phyloP scores from a whole-genome alignment of 2,113 vertebrate genomes.

The Labeo catla region DNA sequence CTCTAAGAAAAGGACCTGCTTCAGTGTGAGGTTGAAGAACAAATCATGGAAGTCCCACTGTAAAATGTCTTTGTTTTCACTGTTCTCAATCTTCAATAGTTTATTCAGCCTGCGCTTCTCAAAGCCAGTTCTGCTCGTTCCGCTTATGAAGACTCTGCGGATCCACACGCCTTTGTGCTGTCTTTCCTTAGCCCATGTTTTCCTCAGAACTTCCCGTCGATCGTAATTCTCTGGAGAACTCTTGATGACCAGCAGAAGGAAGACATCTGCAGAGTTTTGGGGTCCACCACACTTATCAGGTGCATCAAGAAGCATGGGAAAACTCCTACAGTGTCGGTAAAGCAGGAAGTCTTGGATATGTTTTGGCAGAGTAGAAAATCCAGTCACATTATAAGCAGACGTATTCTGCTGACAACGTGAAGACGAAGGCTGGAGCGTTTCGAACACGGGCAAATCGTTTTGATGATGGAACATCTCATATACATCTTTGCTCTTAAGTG shows the following conservation, averaged over 20 bases:
- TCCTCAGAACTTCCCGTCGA: slow-evolving; percentile 80
- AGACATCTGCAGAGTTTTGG: slow-evolving; percentile 66
- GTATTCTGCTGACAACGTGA: slow-evolving; percentile 64
- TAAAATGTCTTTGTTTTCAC: slow-evolving; percentile 74
- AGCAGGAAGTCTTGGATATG: slow-evolving; percentile 77
- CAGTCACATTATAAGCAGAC: slow-evolving; percentile 52
- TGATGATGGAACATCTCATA: not conserved
- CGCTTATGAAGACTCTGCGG: slow-evolving; percentile 79
- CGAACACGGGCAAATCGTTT: not conserved
- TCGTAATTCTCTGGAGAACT: slow-evolving; percentile 81
- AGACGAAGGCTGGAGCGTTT: slow-evolving; percentile 13
- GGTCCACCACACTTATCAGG: slow-evolving; percentile 71
- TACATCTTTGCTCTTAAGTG: not conserved
- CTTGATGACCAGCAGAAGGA: slow-evolving; percentile 87
- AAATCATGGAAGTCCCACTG: slow-evolving; percentile 87
- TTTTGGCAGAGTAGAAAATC: slow-evolving; percentile 70
- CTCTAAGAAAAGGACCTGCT: slow-evolving; percentile 84
- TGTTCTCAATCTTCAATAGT: slow-evolving; percentile 79
- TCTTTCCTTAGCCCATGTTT: slow-evolving; percentile 86
- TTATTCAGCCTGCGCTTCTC: slow-evolving; percentile 71
- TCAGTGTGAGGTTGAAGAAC: slow-evolving; percentile 90
- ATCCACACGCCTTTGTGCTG: slow-evolving; percentile 64
- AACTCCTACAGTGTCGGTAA: slow-evolving; percentile 80
- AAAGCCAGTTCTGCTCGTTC: not conserved
- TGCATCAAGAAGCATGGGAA: slow-evolving; percentile 73